Evolutionary conservation across 2,888 invertebrate genomes (phyloP).

Genomic region (Bugulina stolonifera): DNA sequence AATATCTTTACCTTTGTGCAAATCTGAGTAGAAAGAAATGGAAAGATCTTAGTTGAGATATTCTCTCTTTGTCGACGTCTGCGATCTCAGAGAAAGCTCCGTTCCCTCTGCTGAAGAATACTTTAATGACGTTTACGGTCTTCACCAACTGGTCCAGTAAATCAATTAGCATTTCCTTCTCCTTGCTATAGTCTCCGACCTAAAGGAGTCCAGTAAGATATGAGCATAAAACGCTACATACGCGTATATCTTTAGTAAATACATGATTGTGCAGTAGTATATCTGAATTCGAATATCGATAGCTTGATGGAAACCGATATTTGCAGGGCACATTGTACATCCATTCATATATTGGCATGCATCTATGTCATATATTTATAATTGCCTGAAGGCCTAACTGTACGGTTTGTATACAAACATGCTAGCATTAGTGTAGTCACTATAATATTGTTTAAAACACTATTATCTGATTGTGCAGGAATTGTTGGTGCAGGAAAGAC

Average conservation of each 20-base stretch:
- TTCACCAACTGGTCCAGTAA: conserved; percentile 9
- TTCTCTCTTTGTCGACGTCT: conserved; percentile 7
- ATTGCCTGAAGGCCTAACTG: not conserved
- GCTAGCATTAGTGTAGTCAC: not conserved
- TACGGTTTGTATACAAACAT: not conserved
- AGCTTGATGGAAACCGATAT: too few species aligned
- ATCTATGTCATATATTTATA: too few species aligned
- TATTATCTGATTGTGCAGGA: not conserved
- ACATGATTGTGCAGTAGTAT: too few species aligned
- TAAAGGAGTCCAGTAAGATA: too few species aligned
- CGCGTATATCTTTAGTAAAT: too few species aligned
- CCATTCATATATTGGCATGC: too few species aligned
- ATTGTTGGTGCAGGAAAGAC: not conserved
- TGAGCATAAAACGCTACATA: too few species aligned
- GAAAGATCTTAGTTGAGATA: conserved; percentile 14
- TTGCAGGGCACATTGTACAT: too few species aligned
- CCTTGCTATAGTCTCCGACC: conserved; percentile 6
- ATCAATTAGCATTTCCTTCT: conserved; percentile 20
- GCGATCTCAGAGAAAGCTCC: conserved; percentile 21
- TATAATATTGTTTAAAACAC: not conserved
- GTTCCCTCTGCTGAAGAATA: conserved; percentile 11
- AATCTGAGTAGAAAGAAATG: conserved; percentile 22
- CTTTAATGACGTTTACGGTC: conserved; percentile 8
- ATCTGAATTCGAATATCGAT: too few species aligned
- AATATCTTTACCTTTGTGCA: conserved; percentile 23